Evolutionary conservation across 23 tunicate species (phyloP).

Genomic region (Aplidium turbinatum): DNA sequence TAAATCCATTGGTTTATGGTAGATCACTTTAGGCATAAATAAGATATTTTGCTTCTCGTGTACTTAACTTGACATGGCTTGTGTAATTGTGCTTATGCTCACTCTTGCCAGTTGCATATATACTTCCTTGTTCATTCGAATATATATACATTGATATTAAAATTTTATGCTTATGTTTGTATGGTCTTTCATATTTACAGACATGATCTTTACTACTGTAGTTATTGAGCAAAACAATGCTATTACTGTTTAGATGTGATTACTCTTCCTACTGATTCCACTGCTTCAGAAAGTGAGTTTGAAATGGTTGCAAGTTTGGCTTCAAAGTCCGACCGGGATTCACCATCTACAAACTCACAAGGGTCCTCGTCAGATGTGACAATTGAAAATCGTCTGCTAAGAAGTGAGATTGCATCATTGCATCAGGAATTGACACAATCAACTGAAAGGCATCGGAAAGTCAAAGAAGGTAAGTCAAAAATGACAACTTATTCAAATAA

Average conservation of each 20-base stretch:
- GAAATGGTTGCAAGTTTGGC: conserved; percentile 83
- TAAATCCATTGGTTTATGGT: no score
- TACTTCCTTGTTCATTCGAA: no score
- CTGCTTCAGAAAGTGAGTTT: conserved; percentile 92
- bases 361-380: conserved; percentile 28
- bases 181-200: no score
- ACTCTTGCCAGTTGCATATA: no score
- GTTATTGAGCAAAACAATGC: no score
- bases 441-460: conserved; percentile 56
- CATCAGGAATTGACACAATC: conserved; percentile 74
- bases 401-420: conserved; percentile 63
- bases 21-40: no score
- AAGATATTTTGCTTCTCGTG: no score
- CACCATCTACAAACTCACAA: conserved; percentile 36
- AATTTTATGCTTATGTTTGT: no score
- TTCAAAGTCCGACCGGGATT: conserved; percentile 64
- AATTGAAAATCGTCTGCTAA: conserved; percentile 63
- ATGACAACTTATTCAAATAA: background rate
- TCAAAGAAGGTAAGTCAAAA: conserved; percentile 46
- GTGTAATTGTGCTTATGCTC: no score
- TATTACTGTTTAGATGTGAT: conserved; percentile 34
- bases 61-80: no score
- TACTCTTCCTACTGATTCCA: conserved; percentile 67
- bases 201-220: no score
- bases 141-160: no score